These are phyloP conservation scores for Neodiprion pinetum DNA, from an alignment of 1,140 invertebrate species.

Conservation along the genomic window DNA sequence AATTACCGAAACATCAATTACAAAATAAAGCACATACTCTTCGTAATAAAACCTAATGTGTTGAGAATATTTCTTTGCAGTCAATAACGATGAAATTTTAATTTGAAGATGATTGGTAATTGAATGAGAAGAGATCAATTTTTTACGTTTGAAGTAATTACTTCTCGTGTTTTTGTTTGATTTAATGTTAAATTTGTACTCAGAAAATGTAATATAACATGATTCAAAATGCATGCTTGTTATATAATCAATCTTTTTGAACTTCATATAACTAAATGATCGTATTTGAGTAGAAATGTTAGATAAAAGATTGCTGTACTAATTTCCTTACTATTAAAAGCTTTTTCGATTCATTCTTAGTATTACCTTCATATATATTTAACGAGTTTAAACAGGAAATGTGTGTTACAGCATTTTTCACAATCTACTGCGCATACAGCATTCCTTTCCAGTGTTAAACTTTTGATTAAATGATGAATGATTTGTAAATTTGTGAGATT, in stretches of 20 bases:
- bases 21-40: background rate
- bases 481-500: conserved; percentile 17
- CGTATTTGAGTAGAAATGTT: background rate
- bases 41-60: background rate
- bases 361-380: too few relatives aligned
- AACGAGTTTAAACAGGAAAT: too few relatives aligned
- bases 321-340: too few relatives aligned
- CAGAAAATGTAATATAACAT: background rate
- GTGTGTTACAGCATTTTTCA: background rate
- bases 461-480: background rate
- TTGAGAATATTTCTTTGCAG: background rate
- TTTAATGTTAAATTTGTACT: too few relatives aligned
- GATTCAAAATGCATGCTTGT: background rate
- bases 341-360: too few relatives aligned
- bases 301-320: conserved; percentile 1
- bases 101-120: background rate
- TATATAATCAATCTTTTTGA: background rate
- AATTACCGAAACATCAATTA: background rate
- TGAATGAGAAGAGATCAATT: too few relatives aligned
- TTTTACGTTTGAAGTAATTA: too few relatives aligned
- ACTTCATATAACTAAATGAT: background rate
- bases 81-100: background rate
- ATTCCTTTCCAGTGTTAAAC: background rate
- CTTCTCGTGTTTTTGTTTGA: too few relatives aligned
- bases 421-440: background rate